Evolutionary conservation across 1,140 invertebrate species (phyloP).

Genomic region (Hypsibius dujardini): DNA sequence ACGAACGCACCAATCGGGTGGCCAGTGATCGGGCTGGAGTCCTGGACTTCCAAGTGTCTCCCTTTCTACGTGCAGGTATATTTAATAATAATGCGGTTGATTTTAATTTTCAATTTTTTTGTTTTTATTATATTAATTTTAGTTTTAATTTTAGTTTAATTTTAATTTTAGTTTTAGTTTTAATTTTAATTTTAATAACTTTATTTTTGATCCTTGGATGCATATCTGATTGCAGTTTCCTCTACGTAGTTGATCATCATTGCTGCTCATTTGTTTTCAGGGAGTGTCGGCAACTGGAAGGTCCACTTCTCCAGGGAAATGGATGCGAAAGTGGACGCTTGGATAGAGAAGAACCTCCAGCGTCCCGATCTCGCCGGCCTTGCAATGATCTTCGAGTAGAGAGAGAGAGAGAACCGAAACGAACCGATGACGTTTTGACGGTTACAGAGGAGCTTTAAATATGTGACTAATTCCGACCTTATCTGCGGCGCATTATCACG

Average conservation of each 20-base stretch:
- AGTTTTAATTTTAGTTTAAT: too few species aligned
- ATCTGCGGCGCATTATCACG: too few species aligned
- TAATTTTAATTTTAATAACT: background rate
- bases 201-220: background rate
- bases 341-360: constrained; percentile 7
- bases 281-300: constrained; percentile 13
- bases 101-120: background rate
- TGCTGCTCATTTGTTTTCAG: background rate
- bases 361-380: background rate
- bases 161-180: too few species aligned
- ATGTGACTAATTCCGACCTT: too few species aligned
- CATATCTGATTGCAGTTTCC: too few species aligned
- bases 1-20: background rate
- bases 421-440: too few species aligned
- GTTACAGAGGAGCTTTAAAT: too few species aligned
- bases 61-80: constrained; percentile 11
- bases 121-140: background rate
- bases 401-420: too few species aligned
- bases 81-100: background rate
- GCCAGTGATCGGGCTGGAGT: background rate
- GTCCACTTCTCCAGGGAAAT: constrained; percentile 9
- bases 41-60: constrained; percentile 9
- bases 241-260: too few species aligned
- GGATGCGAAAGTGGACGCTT: background rate
- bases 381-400: too few species aligned